Evolutionary conservation across 2,113 vertebrate genomes (phyloP).

Genomic region (Shinisaurus crocodilurus): DNA sequence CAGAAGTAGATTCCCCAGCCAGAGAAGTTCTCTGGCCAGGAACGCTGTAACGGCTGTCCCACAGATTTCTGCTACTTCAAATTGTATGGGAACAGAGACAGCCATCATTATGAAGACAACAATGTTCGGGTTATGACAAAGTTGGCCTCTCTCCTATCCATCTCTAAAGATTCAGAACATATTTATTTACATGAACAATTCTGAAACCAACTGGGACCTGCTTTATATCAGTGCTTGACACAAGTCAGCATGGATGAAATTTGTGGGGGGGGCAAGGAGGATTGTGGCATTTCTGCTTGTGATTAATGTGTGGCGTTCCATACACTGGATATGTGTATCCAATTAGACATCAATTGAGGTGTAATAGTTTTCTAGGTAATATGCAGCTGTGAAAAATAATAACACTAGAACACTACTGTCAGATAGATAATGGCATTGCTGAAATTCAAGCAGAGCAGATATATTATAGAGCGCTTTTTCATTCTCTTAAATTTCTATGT

Average conservation of each 20-base stretch:
- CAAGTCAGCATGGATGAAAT: background rate
- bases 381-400: constrained; percentile 38
- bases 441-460: constrained; percentile 26
- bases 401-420: constrained; percentile 37
- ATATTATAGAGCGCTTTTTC: background rate
- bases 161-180: constrained; percentile 1
- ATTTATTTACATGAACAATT: background rate
- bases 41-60: no score
- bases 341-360: constrained; percentile 62
- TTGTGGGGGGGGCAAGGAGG: background rate
- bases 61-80: background rate
- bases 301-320: constrained; percentile 35
- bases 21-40: no score
- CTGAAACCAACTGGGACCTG: background rate
- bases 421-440: constrained; percentile 5
- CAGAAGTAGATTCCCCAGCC: no score
- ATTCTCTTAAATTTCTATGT: constrained; percentile 6
- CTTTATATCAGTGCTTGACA: background rate
- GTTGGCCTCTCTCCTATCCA: background rate
- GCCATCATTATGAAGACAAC: background rate
- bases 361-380: constrained; percentile 55
- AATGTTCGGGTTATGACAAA: background rate
- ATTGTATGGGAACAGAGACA: no score
- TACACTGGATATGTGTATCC: constrained; percentile 51
- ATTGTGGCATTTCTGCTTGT: constrained; percentile 20